phyloP scores from a whole-genome alignment of 92 coral and sea anemone species.

The Umimayanthus kanabou region DNA sequence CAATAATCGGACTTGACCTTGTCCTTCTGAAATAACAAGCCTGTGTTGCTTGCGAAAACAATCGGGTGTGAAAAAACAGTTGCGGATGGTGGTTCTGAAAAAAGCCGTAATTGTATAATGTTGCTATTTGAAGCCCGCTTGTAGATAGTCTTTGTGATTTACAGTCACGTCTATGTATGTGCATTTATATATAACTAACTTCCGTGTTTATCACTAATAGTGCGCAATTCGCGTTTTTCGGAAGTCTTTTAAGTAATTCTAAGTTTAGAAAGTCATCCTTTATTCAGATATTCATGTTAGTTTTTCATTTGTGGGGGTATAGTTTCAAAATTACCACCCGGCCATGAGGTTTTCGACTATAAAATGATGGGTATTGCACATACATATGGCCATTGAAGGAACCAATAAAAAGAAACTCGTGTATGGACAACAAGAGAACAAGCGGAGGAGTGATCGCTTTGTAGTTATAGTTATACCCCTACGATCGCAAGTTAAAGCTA shows the following conservation, averaged over 20 bases:
- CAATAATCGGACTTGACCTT: background rate
- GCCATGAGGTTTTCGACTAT: too few species aligned
- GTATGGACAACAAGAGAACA: too few species aligned
- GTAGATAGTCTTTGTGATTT: background rate
- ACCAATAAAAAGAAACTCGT: too few species aligned
- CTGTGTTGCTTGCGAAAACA: background rate
- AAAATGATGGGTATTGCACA: too few species aligned
- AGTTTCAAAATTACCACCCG: background rate
- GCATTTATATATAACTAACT: background rate
- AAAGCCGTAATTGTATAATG: too few species aligned
- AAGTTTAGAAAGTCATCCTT: background rate
- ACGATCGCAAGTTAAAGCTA: background rate
- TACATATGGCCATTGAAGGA: too few species aligned
- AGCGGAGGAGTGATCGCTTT: too few species aligned
- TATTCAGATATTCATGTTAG: background rate
- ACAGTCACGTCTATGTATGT: background rate
- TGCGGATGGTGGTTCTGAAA: background rate
- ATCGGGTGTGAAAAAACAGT: background rate
- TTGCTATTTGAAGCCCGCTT: background rate
- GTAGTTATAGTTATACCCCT: background rate
- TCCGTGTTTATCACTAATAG: background rate
- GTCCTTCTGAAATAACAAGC: background rate
- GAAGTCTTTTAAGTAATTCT: background rate
- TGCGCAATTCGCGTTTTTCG: background rate
- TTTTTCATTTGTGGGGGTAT: background rate